Base-by-base conservation (phyloP, 2,797 vertebrate species). In the Notoglanidium macrostoma region DNA sequence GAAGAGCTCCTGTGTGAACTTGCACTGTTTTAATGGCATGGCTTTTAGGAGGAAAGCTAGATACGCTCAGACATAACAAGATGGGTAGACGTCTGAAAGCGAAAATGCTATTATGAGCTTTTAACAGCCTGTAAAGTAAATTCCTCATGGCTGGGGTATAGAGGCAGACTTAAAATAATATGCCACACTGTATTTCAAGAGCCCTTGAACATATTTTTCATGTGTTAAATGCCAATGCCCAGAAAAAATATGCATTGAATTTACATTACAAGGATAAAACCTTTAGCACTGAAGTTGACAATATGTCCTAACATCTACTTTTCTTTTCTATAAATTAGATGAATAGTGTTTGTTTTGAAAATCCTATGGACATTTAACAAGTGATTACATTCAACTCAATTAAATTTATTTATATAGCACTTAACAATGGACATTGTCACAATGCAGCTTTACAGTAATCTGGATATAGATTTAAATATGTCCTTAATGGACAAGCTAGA, bases 1-100 rank as follows among this genome's bases (percentile, higher is more conserved):
- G 44, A 89, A 89, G 87, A 88, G 79, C 85, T 90, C 88, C 84
- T 57, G 73, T 91, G 77, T 90, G 85, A 86, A 85, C 23, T 91
- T 40, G 17, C 77, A 87, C 51, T 84, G 67, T 88, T 73, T 90
- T 19, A 80, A 87, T 85, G 85, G 81, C 46, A 77, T 89, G 63
- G 81, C 81, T 87, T 87, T 84, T 84, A 87, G 81, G 55, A 67
- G 72, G 29, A 57, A 73, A 72, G 40, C 55, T 23, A 78, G 73
- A 79, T 73, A 74, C 21, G 23, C 9, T 65, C 2, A 8, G 26
- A 63, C 81, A 83, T 68, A 77, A 87, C 72, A 67, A 87, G 72
- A 77, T 70, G 19, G 6, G 73, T n/a, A 84, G 82, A 84, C 35
- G 63, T 79, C 73, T 78, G 73, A 77, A 57, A 77, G 32, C 0